Evolutionary conservation across 2,797 vertebrate species (phyloP).

Genomic region (Babyrousa celebensis): DNA sequence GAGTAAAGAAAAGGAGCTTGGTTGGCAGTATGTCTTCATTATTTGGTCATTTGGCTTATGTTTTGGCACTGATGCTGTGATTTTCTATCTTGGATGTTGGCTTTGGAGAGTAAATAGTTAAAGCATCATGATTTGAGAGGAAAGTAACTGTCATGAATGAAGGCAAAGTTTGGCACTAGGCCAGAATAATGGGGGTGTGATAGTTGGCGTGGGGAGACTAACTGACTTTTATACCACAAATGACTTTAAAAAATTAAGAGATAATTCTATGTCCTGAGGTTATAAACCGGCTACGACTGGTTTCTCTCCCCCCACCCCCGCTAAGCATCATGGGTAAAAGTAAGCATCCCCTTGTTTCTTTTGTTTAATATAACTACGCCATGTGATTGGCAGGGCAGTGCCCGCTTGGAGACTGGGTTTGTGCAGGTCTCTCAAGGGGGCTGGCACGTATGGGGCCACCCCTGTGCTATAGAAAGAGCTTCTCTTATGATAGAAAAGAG

Average conservation of each 20-base stretch:
- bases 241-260: conserved; percentile 94
- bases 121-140: conserved; percentile 85
- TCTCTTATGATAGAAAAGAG: conserved; percentile 76
- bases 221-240: conserved; percentile 93
- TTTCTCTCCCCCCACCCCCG: conserved; percentile 89
- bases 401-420: conserved; percentile 88
- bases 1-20: conserved; percentile 60
- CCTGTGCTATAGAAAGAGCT: conserved; percentile 84
- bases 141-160: conserved; percentile 89
- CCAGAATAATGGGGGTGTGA: conserved; percentile 82
- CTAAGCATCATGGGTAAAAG: conserved; percentile 93
- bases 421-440: conserved; percentile 88
- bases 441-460: conserved; percentile 87
- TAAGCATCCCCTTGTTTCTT: conserved; percentile 91
- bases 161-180: conserved; percentile 90
- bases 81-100: conserved; percentile 77
- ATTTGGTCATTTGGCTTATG: conserved; percentile 64
- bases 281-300: conserved; percentile 96
- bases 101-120: conserved; percentile 87
- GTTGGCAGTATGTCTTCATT: not conserved
- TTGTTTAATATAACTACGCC: conserved; percentile 92
- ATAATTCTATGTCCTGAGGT: conserved; percentile 96
- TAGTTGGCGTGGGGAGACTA: conserved; percentile 68
- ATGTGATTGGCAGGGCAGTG: conserved; percentile 92
- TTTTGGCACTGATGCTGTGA: conserved; percentile 67